Base-by-base conservation (phyloP, 1,140 invertebrate species). In the Dendroctonus ponderosae region DNA sequence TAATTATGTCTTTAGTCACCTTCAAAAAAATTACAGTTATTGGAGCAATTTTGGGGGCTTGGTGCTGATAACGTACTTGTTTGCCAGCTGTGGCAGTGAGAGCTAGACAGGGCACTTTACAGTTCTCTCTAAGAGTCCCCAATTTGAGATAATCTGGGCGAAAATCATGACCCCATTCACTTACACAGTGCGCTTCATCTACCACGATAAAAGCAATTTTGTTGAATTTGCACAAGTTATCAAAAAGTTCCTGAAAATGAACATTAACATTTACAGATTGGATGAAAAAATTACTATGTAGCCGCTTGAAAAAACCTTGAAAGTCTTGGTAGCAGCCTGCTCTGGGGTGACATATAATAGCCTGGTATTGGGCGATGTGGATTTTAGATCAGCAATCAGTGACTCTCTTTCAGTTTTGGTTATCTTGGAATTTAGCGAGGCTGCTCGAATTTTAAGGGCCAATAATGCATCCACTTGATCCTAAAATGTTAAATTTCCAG, bases 121-220 rank as follows among this genome's bases (percentile, higher is more conserved):
- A 85, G 78, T 89, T 91, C 57, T 83, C 79, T 68, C 92, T 81
- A 7, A 97, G 77, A 12, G 84, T 73, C 7, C 91, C 92, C 3
- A 99, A 79, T 79, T 91, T 94, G 5, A 97, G 83, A 79, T 98
- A 99, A 79, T 98, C 93, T 0, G 93, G 93, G 38, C 96, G 82
- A 79, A 99, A 99, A 80, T 98, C 96, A 80, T 99, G 96, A 0
- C 96, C 96, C 96, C 96, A 99, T 74, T 98, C 91, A 75, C 93
- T 96, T 0, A 98, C 94, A 83, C 96, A 99, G 79, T 99, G 96
- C 8, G 95, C 96, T 84, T 99, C 97, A 82, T 99, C 97, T 9
- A 99, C 91, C 41, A 96, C 89, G 71, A 98, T 85, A 75, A 91
- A 89, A 5, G 87, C 87, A 3, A 95, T 77, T 70, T 88, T 86